These are phyloP conservation scores for Bathynomus jamesi DNA, from an alignment of 1,140 invertebrate species.

Conservation along the genomic window DNA sequence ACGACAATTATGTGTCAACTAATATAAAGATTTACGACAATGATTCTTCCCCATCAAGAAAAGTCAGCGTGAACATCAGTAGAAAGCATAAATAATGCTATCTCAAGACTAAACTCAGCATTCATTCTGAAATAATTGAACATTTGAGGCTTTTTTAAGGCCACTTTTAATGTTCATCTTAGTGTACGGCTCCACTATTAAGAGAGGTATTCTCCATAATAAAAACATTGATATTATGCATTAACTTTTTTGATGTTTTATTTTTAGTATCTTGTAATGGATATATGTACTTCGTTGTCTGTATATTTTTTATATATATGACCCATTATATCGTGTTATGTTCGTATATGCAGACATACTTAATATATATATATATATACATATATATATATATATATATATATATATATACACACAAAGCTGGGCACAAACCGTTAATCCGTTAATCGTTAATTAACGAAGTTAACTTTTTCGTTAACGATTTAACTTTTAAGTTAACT, in stretches of 20 bases:
- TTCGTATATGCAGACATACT: not conserved
- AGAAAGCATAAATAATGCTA: not conserved
- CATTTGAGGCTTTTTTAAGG: not conserved
- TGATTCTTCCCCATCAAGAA: not conserved
- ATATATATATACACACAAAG: not conserved
- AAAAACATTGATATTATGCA: not conserved
- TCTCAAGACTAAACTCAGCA: not conserved
- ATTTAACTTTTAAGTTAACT: too few relatives aligned
- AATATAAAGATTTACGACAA: not conserved
- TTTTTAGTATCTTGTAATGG: not conserved
- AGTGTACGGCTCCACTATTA: not conserved
- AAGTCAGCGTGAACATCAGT: not conserved
- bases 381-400: conserved; percentile 3
- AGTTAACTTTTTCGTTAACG: too few relatives aligned
- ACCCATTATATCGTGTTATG: too few relatives aligned
- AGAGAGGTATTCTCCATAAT: not conserved
- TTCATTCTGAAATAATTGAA: not conserved
- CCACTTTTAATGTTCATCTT: not conserved
- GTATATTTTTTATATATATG: not conserved
- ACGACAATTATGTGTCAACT: not conserved
- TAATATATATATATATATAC: not conserved
- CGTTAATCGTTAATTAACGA: too few relatives aligned
- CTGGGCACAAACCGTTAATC: too few relatives aligned
- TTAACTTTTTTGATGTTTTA: not conserved
- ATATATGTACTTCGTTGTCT: not conserved